Percentiles rank a stretch among this genome's conserved stretches.
phyloP scores from a whole-genome alignment of 2,113 vertebrate species.

The Carassius carassius region DNA sequence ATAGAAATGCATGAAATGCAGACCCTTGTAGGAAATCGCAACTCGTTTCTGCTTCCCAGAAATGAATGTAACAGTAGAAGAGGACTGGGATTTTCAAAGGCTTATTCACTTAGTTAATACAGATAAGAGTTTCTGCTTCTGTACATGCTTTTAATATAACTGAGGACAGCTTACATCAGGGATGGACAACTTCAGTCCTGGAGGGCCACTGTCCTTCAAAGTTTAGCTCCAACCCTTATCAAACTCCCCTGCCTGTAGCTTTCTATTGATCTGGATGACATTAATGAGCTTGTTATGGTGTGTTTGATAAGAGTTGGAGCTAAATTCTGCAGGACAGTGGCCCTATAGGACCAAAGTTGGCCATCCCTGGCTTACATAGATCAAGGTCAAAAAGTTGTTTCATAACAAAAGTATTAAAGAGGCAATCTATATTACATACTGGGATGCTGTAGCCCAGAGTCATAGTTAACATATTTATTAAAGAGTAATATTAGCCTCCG shows the following conservation, averaged over 20 bases:
- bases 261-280: no score
- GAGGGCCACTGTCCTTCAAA: no score
- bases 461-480: not conserved
- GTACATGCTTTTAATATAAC: not conserved
- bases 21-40: not conserved
- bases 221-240: no score
- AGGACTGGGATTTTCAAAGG: no score
- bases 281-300: no score
- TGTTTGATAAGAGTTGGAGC: no score
- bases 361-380: not conserved
- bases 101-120: not conserved
- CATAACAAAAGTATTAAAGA: not conserved
- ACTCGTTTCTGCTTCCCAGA: not conserved
- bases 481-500: slow-evolving; percentile 7
- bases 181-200: no score
- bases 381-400: slow-evolving; percentile 1
- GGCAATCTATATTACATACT: not conserved
- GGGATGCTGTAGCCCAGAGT: not conserved
- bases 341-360: no score
- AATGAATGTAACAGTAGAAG: no score
- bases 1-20: not conserved
- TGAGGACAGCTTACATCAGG: not conserved
- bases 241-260: no score
- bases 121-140: not conserved
- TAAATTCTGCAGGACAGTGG: no score